Conservation (phyloP, 1,140 invertebrate genomes). For the Pogonognathellus flavescens region DNA sequence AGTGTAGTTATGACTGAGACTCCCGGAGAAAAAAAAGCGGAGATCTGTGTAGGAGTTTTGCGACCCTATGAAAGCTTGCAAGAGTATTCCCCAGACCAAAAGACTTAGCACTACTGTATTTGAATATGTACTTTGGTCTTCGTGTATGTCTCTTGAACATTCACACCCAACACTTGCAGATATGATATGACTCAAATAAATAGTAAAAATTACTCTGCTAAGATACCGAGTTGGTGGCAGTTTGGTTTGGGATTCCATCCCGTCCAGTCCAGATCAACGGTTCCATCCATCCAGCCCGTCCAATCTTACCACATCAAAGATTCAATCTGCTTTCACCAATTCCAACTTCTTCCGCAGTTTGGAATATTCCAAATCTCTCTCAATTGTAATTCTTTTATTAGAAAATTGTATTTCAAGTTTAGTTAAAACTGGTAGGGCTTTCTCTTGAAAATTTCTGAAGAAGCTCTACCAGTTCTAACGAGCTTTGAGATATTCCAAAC, state of each 20-base stretch:
- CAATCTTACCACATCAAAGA: neutral
- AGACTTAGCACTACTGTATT: neutral
- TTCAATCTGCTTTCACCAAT: constrained; percentile 10
- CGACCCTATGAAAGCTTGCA: neutral
- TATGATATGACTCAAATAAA: constrained; percentile 42
- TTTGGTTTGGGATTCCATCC: constrained; percentile 35
- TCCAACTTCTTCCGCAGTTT: neutral
- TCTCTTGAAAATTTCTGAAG: constrained; percentile 25
- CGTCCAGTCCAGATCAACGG: constrained; percentile 22
- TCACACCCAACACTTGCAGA: constrained; percentile 21
- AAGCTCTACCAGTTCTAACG: constrained; percentile 48
- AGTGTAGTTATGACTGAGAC: neutral
- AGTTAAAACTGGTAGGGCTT: constrained; percentile 46
- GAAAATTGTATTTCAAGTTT: constrained; percentile 29
- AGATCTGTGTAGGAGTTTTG: constrained; percentile 46
- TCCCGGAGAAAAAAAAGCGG: constrained; percentile 13
- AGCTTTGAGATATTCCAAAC: constrained; percentile 46
- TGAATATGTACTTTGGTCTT: neutral
- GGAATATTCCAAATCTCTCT: constrained; percentile 43
- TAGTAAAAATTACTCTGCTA: constrained; percentile 25
- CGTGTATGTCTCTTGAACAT: neutral
- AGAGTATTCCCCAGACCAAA: neutral
- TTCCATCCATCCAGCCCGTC: constrained; percentile 12
- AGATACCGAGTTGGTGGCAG: constrained; percentile 24
- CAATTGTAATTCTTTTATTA: neutral